These are phyloP conservation scores for Dallia pectoralis DNA, from an alignment of 2,797 vertebrate species.

Conservation along the genomic window DNA sequence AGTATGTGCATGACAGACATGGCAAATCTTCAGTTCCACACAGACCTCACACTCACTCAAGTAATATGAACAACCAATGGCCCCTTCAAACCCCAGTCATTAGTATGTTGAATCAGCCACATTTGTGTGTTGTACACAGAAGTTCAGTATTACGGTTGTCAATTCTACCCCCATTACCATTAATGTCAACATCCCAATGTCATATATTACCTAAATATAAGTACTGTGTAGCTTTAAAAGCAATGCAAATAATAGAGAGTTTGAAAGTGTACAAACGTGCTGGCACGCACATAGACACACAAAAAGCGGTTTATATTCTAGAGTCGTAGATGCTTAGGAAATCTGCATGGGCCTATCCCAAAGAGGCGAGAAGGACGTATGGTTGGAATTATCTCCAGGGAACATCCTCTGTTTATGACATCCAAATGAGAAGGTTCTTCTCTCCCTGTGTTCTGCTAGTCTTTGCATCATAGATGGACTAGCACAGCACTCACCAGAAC, in stretches of 20 bases:
- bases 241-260: not conserved
- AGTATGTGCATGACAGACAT: conserved; percentile 7
- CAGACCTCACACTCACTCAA: not conserved
- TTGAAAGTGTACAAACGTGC: not conserved
- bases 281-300: not conserved
- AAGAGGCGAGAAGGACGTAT: not conserved
- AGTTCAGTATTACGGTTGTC: not conserved
- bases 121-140: not conserved
- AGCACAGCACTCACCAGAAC: conserved; percentile 36
- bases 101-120: conserved; percentile 1
- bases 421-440: conserved; percentile 9
- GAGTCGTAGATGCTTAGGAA: not conserved
- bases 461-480: conserved; percentile 25
- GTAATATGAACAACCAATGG: not conserved
- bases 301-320: not conserved
- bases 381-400: not conserved
- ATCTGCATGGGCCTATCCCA: not conserved
- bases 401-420: conserved; percentile 3
- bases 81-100: not conserved
- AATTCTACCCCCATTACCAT: not conserved
- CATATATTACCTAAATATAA: not conserved
- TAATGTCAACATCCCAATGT: not conserved
- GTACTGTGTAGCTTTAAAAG: not conserved
- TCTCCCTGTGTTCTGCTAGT: conserved; percentile 61
- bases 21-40: conserved; percentile 2